Evolutionary conservation across 2,888 invertebrate genomes (phyloP).

Genomic region (Andrena flavipes): DNA sequence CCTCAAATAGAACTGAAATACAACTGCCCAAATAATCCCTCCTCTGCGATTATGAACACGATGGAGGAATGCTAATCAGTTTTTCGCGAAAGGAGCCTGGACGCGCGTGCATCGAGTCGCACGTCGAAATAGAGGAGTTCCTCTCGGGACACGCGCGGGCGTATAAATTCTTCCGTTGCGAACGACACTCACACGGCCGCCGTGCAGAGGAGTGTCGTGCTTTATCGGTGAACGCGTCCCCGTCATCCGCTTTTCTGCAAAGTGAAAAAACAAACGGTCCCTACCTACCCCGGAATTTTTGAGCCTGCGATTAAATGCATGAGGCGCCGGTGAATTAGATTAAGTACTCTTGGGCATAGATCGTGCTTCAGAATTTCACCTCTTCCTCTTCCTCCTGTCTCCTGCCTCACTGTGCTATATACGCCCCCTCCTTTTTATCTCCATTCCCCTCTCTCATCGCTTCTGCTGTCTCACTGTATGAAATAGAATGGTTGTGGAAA

Average conservation of each 20-base stretch:
- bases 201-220: slow-evolving; percentile 45
- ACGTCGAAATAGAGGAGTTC: slow-evolving; percentile 1
- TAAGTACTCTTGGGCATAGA: slow-evolving; percentile 67
- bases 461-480: slow-evolving; percentile 25
- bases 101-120: not conserved
- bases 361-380: slow-evolving; percentile 59
- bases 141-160: not conserved
- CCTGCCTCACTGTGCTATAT: not conserved
- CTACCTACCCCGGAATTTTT: slow-evolving; percentile 49
- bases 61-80: not conserved
- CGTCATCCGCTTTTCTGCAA: slow-evolving; percentile 43
- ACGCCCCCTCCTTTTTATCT: not conserved
- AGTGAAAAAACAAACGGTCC: slow-evolving; percentile 47
- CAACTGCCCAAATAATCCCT: no score
- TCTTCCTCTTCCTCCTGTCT: slow-evolving; percentile 18
- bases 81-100: slow-evolving; percentile 4
- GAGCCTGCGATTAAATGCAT: slow-evolving; percentile 68
- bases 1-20: no score
- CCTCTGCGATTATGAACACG: no score
- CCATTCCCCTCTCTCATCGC: slow-evolving; percentile 5
- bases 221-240: slow-evolving; percentile 55
- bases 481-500: slow-evolving; percentile 44
- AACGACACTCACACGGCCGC: not conserved
- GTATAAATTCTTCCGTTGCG: slow-evolving; percentile 30
- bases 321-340: slow-evolving; percentile 66